Evolutionary conservation across 2,888 invertebrate genomes (phyloP).

Genomic region (Chromoteleia sp.): DNA sequence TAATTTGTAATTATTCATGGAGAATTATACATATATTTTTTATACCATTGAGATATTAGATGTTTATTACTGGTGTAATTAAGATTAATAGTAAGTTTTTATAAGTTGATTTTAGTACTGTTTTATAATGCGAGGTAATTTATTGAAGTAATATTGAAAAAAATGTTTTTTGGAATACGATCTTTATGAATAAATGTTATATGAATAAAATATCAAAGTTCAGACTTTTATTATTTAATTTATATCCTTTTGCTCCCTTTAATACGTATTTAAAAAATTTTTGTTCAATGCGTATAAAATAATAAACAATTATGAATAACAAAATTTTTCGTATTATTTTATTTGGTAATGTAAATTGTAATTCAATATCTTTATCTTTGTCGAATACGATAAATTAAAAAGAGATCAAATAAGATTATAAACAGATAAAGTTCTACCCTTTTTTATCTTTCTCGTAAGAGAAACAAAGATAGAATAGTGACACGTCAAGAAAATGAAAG

Average conservation of each 20-base stretch:
- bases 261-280: no score
- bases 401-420: not conserved
- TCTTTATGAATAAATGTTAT: conserved; percentile 42
- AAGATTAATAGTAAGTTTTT: conserved; percentile 12
- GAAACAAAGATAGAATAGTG: conserved; percentile 5
- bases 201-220: not conserved
- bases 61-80: conserved; percentile 2
- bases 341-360: no score
- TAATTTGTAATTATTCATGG: not conserved
- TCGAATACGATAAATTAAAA: no score
- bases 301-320: no score
- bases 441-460: not conserved
- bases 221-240: no score
- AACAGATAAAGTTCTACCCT: not conserved
- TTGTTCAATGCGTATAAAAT: no score
- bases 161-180: conserved; percentile 13
- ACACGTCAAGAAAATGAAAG: conserved; percentile 27
- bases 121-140: conserved; percentile 23
- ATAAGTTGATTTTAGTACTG: conserved; percentile 20
- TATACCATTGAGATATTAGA: conserved; percentile 1
- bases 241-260: no score
- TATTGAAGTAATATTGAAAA: conserved; percentile 12
- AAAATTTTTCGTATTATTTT: no score
- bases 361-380: no score
- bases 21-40: conserved; percentile 20